Base-by-base conservation (phyloP, 2,113 vertebrate genomes). In the Hippocampus mohnikei region DNA sequence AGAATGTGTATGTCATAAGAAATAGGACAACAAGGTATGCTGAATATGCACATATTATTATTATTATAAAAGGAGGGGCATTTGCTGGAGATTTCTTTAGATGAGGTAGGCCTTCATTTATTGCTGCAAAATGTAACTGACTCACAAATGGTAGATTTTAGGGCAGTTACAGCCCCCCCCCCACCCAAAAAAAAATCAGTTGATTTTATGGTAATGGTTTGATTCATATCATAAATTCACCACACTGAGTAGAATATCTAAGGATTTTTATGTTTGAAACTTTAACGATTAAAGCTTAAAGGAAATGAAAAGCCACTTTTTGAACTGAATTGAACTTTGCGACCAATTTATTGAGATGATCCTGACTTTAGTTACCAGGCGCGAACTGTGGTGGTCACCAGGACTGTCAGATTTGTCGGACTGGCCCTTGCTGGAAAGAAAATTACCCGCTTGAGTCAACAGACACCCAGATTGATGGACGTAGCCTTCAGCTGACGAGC, bases 401-500 rank as follows among this genome's bases (percentile, higher is more conserved):
- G 33, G 33, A 37, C 33, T 11, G 66, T 53, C 48, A 21, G 16
- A 55, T 18, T 3, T 8, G 33, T 41, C 33, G 3, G 21, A 29
- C 5, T 58, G n/a, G 53, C 42, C 66, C 78, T n/a, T 77, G 33
- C 33, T 37, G 75, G 78, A 80, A 81, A 82, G 67, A 74, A 77
- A 77, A 78, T 74, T 75, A 87, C 80, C 76, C 70, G 76, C 75
- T 77, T 73, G 75, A 81, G 87, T 90, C 88, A 85, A 91, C 75
- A 76, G 74, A 46, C 25, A 58, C 80, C 82, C 58, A 78, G 46
- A 50, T 50, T 50, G 88, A 85, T 77, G 67, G 80, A 91, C 88
- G 86, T 85, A 88, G 87, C 81, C 82, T 84, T 90, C 87, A 90
- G 78, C 83, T 87, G 84, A 79, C 65, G 58, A 87, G 78, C 70